Base-by-base conservation (phyloP, 2,113 vertebrate species). In the Anarhynchus alexandrinus region DNA sequence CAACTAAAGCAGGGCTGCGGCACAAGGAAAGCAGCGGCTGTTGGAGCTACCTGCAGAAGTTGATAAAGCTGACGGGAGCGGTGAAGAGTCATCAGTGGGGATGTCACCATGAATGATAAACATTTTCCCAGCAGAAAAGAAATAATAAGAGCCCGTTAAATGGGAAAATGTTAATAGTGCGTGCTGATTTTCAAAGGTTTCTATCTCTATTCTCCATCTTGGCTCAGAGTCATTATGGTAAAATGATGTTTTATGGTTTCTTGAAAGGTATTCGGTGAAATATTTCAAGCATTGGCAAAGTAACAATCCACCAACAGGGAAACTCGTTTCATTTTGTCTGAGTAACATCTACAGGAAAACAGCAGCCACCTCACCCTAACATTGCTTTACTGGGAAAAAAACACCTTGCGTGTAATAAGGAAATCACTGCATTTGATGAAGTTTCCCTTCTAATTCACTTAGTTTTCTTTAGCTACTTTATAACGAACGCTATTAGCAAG, bases 231-330 rank as follows among this genome's bases (percentile, higher is more conserved):
- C 36, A 43, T 40, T 21, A 49, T 36, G n/a, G 54, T 40, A 93
- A 67, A 90, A 77, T 64, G 34, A 90, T 34, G n/a, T 45, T 91
- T 82, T 91, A 78, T 54, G 54, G 43, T 59, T 82, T 79, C 65
- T 74, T 88, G 76, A 92, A 82, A 94, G 76, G 49, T 82, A 82
- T 88, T 91, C 78, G 80, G 65, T 94, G 59, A 92, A 89, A 49
- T 82, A 78, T 64, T 78, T 86, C 47, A 52, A 49, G 23, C 26
- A 34, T 6, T 58, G 59, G 47, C 65, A 88, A 91, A 85, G 52
- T 72, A 76, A 88, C 23, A 66, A 52, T 47, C 18, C 47, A 42
- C 21, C 77, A 67, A 21, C 25, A 76, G 36, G 45, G 17, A 64
- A 79, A 78, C 17, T 38, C 5, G 27, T 69, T 86, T 71, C 59